Percentiles rank a stretch among this genome's conserved stretches.
Conservation (phyloP, 1,140 invertebrate species). For the Reticulitermes speratus region DNA sequence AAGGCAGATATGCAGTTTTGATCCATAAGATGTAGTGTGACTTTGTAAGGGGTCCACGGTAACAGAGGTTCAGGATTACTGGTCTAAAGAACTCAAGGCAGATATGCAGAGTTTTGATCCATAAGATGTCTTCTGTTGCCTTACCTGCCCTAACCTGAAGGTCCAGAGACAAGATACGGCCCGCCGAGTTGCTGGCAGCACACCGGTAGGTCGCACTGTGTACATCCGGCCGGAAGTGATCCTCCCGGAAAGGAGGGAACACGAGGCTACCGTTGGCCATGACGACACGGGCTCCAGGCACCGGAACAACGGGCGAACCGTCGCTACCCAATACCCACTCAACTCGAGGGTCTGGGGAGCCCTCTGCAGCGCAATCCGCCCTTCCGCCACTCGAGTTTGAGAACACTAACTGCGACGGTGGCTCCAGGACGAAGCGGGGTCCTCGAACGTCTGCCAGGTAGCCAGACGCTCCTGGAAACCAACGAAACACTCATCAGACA, state of each 20-base stretch:
- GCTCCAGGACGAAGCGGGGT: slow-evolving; percentile 47
- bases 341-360: slow-evolving; percentile 43
- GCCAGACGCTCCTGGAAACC: background rate
- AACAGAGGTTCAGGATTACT: no score
- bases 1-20: no score
- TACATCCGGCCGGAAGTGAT: slow-evolving; percentile 48
- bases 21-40: no score
- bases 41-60: no score
- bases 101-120: no score
- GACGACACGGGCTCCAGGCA: slow-evolving; percentile 43
- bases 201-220: slow-evolving; percentile 52
- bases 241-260: slow-evolving; percentile 50
- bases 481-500: no score
- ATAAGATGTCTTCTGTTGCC: background rate
- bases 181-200: slow-evolving; percentile 48
- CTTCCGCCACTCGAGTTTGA: slow-evolving; percentile 44
- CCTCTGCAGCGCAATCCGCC: slow-evolving; percentile 47
- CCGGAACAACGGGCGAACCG: slow-evolving; percentile 42
- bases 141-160: slow-evolving; percentile 34
- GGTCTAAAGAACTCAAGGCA: no score
- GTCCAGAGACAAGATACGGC: slow-evolving; percentile 32
- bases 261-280: slow-evolving; percentile 47
- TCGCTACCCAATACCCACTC: slow-evolving; percentile 44
- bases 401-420: slow-evolving; percentile 46
- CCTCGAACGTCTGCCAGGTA: slow-evolving; percentile 60